A percentile compares a stretch with the other conserved stretches of the same genome.
phyloP scores from a whole-genome alignment of 2,113 vertebrate genomes.

The Actenoides lindsayi region DNA sequence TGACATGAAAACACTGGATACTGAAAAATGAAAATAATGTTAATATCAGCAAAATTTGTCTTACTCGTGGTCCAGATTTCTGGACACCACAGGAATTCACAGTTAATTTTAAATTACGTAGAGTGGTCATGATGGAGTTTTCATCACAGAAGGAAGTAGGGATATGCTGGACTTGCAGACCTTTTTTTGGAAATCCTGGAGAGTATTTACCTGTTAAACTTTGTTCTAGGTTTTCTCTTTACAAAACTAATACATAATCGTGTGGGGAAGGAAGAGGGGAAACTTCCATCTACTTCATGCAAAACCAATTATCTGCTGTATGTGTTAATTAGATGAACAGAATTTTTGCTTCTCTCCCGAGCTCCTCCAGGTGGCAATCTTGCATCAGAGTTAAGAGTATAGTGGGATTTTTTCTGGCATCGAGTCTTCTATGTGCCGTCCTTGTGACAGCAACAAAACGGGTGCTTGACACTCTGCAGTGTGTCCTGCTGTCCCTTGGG shows the following conservation, averaged over 20 bases:
- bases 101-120: background rate
- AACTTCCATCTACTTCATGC: background rate
- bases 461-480: background rate
- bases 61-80: background rate
- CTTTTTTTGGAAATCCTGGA: background rate
- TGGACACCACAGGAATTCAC: background rate
- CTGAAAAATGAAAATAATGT: background rate
- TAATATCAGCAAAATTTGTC: background rate
- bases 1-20: background rate
- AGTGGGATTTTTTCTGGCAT: background rate
- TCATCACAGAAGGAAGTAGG: background rate
- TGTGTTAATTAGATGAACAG: background rate
- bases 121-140: background rate
- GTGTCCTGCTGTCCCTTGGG: background rate
- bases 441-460: background rate
- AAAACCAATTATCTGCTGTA: fast-evolving
- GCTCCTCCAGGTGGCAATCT: slow-evolving; percentile 68
- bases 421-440: background rate
- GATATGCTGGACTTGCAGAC: background rate
- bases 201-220: background rate
- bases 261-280: background rate
- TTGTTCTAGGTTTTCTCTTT: background rate
- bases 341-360: background rate
- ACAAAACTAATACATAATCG: background rate
- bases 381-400: background rate